Percentiles rank a stretch among this genome's conserved stretches.
Conservation (phyloP, 2,888 invertebrate species). For the Cremastobaeus sp. region DNA sequence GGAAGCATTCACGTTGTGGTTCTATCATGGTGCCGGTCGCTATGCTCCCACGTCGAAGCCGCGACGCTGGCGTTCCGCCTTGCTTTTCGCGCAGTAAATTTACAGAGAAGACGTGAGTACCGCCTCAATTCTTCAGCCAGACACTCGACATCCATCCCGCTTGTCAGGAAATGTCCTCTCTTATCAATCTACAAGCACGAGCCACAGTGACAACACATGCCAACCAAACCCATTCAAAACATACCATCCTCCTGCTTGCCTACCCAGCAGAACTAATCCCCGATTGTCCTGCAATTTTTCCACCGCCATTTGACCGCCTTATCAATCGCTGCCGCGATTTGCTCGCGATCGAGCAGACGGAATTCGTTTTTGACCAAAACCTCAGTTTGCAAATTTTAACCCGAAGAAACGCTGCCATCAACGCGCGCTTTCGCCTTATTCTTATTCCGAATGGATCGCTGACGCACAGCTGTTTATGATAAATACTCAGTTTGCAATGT, state of each 20-base stretch:
- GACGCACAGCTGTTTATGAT: conserved; percentile 12
- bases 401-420: background rate
- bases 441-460: conserved; percentile 3
- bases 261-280: too few species aligned
- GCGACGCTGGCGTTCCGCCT: conserved; percentile 59
- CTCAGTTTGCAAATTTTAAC: conserved; percentile 10
- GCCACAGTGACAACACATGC: conserved; percentile 1
- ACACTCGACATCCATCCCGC: background rate
- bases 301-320: background rate
- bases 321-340: background rate
- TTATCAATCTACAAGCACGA: conserved; percentile 5
- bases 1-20: conserved; percentile 54
- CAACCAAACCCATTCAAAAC: background rate
- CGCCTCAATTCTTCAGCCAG: background rate
- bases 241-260: too few species aligned
- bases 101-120: conserved; percentile 65
- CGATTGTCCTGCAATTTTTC: too few species aligned
- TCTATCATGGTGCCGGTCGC: conserved; percentile 70
- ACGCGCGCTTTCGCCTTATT: conserved; percentile 4
- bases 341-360: background rate
- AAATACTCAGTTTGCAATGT: conserved; percentile 21
- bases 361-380: conserved; percentile 33
- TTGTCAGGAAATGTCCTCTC: conserved; percentile 1
- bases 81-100: conserved; percentile 43
- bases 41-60: conserved; percentile 67